Evolutionary conservation across 2,888 invertebrate genomes (phyloP).

Genomic region (Dendrolimus houi): DNA sequence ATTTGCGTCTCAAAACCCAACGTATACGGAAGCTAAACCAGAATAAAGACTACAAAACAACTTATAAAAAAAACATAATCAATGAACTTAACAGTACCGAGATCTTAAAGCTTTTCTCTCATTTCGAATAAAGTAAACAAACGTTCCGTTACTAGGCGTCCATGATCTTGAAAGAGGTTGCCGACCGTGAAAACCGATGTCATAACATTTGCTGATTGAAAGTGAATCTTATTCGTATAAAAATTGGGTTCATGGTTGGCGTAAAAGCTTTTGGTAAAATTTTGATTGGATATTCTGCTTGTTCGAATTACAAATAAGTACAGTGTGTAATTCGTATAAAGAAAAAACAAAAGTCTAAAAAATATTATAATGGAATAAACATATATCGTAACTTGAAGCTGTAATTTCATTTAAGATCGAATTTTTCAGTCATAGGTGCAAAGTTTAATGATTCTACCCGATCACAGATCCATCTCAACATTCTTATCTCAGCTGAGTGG

Average conservation of each 20-base stretch:
- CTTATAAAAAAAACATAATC: constrained; percentile 12
- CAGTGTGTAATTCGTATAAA: too few relatives aligned
- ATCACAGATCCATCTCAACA: too few relatives aligned
- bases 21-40: constrained; percentile 10
- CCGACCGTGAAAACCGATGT: constrained; percentile 37
- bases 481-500: too few relatives aligned
- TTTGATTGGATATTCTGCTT: background rate
- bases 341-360: too few relatives aligned
- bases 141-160: constrained; percentile 45
- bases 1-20: background rate
- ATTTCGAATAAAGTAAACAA: constrained; percentile 19
- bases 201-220: constrained; percentile 3
- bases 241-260: constrained; percentile 4
- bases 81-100: constrained; percentile 21
- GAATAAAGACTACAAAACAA: background rate
- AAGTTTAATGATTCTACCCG: too few relatives aligned
- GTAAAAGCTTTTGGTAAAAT: background rate
- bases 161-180: constrained; percentile 46
- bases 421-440: too few relatives aligned
- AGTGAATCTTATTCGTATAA: constrained; percentile 3
- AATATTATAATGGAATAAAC: too few relatives aligned
- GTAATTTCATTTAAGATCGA: too few relatives aligned
- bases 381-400: too few relatives aligned
- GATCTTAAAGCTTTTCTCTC: constrained; percentile 10
- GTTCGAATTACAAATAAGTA: too few relatives aligned